Evolutionary conservation across 1,140 invertebrate species (phyloP), one percentile per base, ranked within the genome.

Genomic region (Drosophila equinoxialis): DNA sequence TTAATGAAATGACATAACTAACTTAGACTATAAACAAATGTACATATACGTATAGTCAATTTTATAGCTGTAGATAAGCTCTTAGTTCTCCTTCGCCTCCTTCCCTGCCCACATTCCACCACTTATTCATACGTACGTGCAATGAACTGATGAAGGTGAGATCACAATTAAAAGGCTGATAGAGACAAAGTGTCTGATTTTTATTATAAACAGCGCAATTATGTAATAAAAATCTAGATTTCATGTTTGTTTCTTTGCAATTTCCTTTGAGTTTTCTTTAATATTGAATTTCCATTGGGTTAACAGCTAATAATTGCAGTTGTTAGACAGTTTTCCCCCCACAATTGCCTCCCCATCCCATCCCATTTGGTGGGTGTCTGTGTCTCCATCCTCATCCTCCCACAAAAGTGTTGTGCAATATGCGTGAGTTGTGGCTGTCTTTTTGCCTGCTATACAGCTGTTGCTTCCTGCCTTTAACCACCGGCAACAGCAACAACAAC

Each of bases 291-390:
- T 77, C 74, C 74, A 77, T 77, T 66, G 54, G 77, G 45, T 67
- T 71, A 77, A 77, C 60, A 77, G 74, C 74, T 65, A 77, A 77
- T 77, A 77, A 77, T 77, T 76, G 66, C 73, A 70, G 74, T 77
- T 70, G 74, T 76, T 76, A 57, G 37, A 55, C 48, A 76, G 63
- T 61, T 76, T 42, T 42, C 17, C 68, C 54, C 14, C 26, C 13
- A 6, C 30, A 30, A 30, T 37, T 11, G 7, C 26, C 26, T 59
- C 30, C 17, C 35, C 57, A 33, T 17, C n/a, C 20, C 3, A 26
- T 26, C 17, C n/a, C 7, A 13, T 8, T 17, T 59, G 35, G 35
- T 39, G 35, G 35, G 35, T 39, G 37, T 39, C 37, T 33, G 7
- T 59, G 57, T 37, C 33, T 39, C 8, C 26, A 57, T 76, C 73